Conservation (phyloP, 64 coral and sea anemone genomes). For the Dendrophyllia cribrosa region DNA sequence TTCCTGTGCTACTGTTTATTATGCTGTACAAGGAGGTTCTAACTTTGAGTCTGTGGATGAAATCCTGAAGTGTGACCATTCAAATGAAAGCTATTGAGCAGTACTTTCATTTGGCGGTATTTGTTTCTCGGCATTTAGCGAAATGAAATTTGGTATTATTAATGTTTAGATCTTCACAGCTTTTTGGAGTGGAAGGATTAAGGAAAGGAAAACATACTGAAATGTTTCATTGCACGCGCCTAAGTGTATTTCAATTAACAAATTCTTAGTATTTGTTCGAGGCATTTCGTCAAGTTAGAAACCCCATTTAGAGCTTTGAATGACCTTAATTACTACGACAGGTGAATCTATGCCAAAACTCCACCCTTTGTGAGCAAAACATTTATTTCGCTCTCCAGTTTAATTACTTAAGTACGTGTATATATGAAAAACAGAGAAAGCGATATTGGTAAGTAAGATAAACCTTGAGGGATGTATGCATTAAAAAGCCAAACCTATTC, state of each 20-base stretch:
- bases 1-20: no score
- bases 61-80: no score
- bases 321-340: conserved; percentile 8
- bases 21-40: no score
- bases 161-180: no score
- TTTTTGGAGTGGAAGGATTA: no score
- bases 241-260: conserved; percentile 43
- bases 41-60: no score
- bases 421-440: conserved; percentile 53
- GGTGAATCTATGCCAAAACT: neutral
- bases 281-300: conserved; percentile 36
- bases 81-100: no score
- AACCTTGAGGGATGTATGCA: conserved; percentile 19
- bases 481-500: neutral
- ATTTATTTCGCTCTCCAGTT: conserved; percentile 20
- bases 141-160: no score
- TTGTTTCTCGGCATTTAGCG: neutral
- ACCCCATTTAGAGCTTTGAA: conserved; percentile 53
- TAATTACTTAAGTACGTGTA: conserved; percentile 56
- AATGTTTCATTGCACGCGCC: neutral
- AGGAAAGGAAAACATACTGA: neutral
- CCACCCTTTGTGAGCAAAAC: neutral
- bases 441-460: conserved; percentile 35
- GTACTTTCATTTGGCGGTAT: no score
- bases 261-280: conserved; percentile 30